Base-by-base conservation (phyloP, 2,888 invertebrate genomes). In the Fissipunctia ypsillon region DNA sequence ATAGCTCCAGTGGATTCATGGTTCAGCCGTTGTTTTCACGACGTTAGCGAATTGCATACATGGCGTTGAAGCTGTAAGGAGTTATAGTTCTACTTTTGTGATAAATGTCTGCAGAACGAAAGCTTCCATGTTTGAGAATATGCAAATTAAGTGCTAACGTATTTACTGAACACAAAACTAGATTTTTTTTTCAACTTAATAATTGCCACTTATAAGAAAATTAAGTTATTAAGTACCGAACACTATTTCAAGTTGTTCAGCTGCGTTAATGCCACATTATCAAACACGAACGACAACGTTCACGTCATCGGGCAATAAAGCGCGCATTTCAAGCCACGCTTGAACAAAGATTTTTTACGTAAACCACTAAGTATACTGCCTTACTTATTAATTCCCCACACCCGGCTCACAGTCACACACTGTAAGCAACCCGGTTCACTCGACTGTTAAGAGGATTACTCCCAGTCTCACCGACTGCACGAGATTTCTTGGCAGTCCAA, bases 371-470 rank as follows among this genome's bases (percentile, higher is more conserved):
- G n/a, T n/a, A 57, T 28, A 69, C 50, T 68, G 66, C 41, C 57
- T 84, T 81, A 76, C 74, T 85, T 86, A 87, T 88, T 89, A 88
- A 88, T 87, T 87, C 83, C 52, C 73, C 70, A 83, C 80, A 78
- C 83, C 77, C 59, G 52, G 73, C 64, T 73, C 76, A 52, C 79
- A 81, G 81, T 78, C 78, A 76, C 87, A 83, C 69, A 84, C 84
- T 84, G 88, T 88, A 88, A 89, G 86, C 85, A 88, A 87, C 83
- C 81, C 84, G 86, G 81, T 87, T 89, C 90, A 87, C 84, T 86
- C 86, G 78, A 74, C 86, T 87, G 89, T 87, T 92, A 92, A 93
- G 91, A 91, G 90, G 93, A 93, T 93, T 93, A 92, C 89, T 85
- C 66, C 80, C 77, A 88, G 88, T 84, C 86, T 86, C 84, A 85